Conservation (phyloP, 1,140 invertebrate genomes). For the Lasioglossum albipes region DNA sequence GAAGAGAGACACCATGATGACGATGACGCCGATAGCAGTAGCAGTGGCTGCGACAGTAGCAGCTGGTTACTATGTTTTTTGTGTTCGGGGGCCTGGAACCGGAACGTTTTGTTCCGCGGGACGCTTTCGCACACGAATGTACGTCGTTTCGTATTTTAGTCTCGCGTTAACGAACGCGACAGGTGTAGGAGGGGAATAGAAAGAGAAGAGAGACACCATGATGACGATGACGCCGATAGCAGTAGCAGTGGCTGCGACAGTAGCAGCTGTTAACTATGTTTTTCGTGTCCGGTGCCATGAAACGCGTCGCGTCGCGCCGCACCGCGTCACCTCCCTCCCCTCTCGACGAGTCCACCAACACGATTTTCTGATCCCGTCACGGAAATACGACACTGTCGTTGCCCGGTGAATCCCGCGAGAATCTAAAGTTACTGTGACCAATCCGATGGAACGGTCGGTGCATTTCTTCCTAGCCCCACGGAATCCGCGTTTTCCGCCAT, state of each 20-base stretch:
- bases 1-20: slow-evolving; percentile 7
- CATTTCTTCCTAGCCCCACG: neutral
- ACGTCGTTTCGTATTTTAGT: slow-evolving; percentile 72
- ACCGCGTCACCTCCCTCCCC: slow-evolving; percentile 2
- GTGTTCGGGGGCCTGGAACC: too few species aligned
- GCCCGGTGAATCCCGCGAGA: slow-evolving; percentile 42
- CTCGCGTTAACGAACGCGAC: slow-evolving; percentile 69
- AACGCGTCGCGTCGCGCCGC: neutral
- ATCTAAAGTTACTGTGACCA: slow-evolving; percentile 34
- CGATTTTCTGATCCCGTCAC: slow-evolving; percentile 52
- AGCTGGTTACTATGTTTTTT: slow-evolving; percentile 69
- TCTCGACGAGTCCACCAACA: slow-evolving; percentile 8
- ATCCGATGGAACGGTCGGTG: neutral
- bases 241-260: slow-evolving; percentile 35
- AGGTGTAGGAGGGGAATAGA: slow-evolving; percentile 55
- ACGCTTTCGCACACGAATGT: slow-evolving; percentile 43
- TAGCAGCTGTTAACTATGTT: slow-evolving; percentile 72
- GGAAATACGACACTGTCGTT: slow-evolving; percentile 63
- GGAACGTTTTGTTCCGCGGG: slow-evolving; percentile 43
- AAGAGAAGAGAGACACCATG: neutral
- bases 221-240: slow-evolving; percentile 41
- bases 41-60: slow-evolving; percentile 50
- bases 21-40: slow-evolving; percentile 41
- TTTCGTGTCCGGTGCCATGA: slow-evolving; percentile 44
- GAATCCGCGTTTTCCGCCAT: slow-evolving; percentile 6